Percentiles rank a stretch among this genome's conserved stretches.
Evolutionary conservation across 2,113 vertebrate genomes (phyloP).

Genomic region (Brachyhypopomus occidentalis): DNA sequence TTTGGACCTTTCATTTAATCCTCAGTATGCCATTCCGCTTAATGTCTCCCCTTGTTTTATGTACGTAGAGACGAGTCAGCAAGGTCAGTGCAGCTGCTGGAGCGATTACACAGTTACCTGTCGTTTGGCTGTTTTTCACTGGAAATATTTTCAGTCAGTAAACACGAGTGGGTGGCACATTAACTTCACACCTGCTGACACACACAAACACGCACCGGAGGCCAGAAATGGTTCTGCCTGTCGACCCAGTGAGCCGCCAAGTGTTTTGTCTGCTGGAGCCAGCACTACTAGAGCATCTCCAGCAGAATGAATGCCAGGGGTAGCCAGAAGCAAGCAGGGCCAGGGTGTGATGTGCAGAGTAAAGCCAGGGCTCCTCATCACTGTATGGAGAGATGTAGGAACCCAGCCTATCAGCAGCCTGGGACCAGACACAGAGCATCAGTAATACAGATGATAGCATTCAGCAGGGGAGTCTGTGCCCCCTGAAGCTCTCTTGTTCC

Average conservation of each 20-base stretch:
- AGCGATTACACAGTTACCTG: constrained; percentile 7
- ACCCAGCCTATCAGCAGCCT: background rate
- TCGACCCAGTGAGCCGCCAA: constrained; percentile 39
- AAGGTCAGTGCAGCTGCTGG: constrained; percentile 9
- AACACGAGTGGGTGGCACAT: constrained; percentile 26
- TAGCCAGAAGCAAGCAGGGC: background rate
- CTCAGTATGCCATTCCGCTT: background rate
- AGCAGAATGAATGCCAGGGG: constrained; percentile 21
- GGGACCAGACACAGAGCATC: constrained; percentile 35
- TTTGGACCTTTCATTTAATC: background rate
- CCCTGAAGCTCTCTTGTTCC: background rate
- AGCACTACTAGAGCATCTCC: constrained; percentile 16
- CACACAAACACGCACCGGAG: constrained; percentile 34
- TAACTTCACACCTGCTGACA: constrained; percentile 48
- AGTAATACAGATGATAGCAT: background rate
- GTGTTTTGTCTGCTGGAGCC: constrained; percentile 41
- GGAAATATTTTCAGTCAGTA: constrained; percentile 26
- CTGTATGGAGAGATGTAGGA: constrained; percentile 6
- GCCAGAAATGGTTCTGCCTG: constrained; percentile 23
- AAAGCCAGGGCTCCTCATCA: constrained; percentile 13
- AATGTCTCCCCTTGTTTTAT: background rate
- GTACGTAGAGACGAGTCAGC: background rate
- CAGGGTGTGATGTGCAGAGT: constrained; percentile 33
- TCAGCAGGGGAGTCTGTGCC: constrained; percentile 12
- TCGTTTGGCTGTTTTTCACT: constrained; percentile 8